Evolutionary conservation across 2,113 vertebrate genomes (phyloP), one percentile per base, ranked within the genome.

Genomic region (Tetraodon nigroviridis): DNA sequence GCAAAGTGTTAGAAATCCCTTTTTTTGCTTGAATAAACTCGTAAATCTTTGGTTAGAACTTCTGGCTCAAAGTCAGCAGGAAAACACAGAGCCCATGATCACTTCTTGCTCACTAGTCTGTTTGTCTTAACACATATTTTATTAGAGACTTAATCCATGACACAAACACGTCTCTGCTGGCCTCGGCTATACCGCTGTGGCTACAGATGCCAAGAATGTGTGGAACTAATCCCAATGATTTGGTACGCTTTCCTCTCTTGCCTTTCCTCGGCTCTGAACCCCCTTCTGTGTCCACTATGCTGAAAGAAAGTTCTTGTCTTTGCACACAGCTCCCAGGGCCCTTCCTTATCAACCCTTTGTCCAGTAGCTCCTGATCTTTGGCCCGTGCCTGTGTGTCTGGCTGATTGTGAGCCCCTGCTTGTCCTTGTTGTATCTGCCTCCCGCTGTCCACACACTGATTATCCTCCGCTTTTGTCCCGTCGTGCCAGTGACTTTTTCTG

Each of bases 151-250:
- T 69, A 66, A 84, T 83, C 65, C 57, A 20, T 11, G 74, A 80
- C 77, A 78, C 69, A 83, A 85, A 86, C 74, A 59, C 53, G 53
- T 68, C 63, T 44, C n/a, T 6, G 14, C 45, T 58, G 19, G 55
- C 72, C 63, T 58, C 27, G 55, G 63, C 53, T 60, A 69, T 69
- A 19, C 61, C 2, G 50, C 62, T 27, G n/a, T 20, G 51, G 58
- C 59, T 51, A 48, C 16, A 27, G 76, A 66, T 76, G 62, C 64
- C 58, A 69, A 61, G 67, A 73, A 73, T 64, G 47, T 70, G 71
- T 68, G 73, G 37, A 84, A 73, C 68, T 88, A 84, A 87, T 82
- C 80, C 75, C 47, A 4, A 2, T 51, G 64, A 70, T 80, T 75
- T 81, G 51, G 3, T 59, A 50, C 60, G 55, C 44, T 45, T n/a